Evolutionary conservation across 1,140 invertebrate genomes (phyloP).

Genomic region (Caligus rogercresseyi): DNA sequence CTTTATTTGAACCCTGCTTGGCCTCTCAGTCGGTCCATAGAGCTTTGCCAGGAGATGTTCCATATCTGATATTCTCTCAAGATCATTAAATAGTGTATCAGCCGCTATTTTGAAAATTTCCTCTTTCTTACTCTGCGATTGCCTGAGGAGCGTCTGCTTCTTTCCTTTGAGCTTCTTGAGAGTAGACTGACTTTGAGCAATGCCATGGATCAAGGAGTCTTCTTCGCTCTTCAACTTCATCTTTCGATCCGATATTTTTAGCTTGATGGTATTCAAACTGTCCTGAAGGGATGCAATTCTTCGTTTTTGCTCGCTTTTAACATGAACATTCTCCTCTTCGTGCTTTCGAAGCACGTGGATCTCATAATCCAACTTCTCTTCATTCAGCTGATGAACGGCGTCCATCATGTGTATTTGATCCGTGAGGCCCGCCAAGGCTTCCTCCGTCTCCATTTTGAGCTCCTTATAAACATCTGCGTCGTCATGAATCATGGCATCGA

Average conservation of each 20-base stretch:
- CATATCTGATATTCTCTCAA: neutral
- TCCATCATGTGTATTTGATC: conserved; percentile 9
- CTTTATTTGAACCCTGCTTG: neutral
- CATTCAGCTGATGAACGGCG: conserved; percentile 6
- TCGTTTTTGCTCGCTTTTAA: conserved; percentile 19
- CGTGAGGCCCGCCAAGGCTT: neutral
- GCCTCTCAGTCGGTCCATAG: neutral
- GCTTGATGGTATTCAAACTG: conserved; percentile 5
- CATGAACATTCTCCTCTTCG: conserved; percentile 15
- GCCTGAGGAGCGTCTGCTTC: neutral
- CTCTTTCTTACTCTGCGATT: neutral
- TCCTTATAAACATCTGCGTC: neutral
- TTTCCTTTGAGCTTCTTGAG: neutral
- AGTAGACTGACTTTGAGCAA: neutral
- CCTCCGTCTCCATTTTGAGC: conserved; percentile 3
- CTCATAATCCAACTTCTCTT: conserved; percentile 17
- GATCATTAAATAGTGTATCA: neutral
- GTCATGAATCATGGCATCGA: neutral
- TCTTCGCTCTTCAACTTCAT: neutral
- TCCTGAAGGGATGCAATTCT: conserved; percentile 18
- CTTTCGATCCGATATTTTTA: neutral
- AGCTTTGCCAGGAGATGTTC: neutral
- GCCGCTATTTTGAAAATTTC: conserved; percentile 1
- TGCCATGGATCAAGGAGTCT: neutral
- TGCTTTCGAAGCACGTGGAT: conserved; percentile 19